Conservation (phyloP, 2,797 vertebrate species). For the Heterohyrax brucei region DNA sequence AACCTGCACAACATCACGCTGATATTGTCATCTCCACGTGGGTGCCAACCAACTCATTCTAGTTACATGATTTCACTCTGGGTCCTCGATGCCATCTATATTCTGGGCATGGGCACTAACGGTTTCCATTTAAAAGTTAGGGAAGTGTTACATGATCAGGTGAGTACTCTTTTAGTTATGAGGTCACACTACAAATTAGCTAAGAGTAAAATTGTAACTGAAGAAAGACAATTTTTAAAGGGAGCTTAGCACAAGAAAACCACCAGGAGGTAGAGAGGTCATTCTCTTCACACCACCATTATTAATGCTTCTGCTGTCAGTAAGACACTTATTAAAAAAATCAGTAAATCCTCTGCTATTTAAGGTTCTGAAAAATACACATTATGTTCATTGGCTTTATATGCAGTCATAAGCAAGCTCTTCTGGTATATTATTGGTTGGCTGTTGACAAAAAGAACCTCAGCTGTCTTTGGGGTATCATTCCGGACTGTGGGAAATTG, state of each 20-base stretch:
- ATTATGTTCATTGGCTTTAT: not conserved
- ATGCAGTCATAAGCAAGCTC: constrained; percentile 40
- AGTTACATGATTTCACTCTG: not conserved
- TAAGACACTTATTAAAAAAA: constrained; percentile 44
- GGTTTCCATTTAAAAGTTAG: not conserved
- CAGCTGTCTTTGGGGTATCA: constrained; percentile 54
- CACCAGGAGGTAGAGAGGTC: not conserved
- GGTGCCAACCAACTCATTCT: not conserved
- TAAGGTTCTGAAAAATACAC: not conserved
- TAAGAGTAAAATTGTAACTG: constrained; percentile 13
- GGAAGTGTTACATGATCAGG: not conserved
- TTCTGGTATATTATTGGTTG: constrained; percentile 7
- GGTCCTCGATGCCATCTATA: not conserved
- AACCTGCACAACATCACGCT: not conserved
- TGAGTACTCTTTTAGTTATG: not conserved
- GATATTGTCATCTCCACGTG: fast-evolving
- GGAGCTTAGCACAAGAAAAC: not conserved
- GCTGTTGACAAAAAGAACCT: constrained; percentile 54
- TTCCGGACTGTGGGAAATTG: constrained; percentile 67
- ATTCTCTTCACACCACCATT: constrained; percentile 44
- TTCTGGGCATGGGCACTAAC: not conserved
- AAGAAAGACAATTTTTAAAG: constrained; percentile 47
- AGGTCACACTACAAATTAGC: not conserved
- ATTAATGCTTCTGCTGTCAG: constrained; percentile 50
- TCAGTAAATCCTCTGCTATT: not conserved